These are phyloP conservation scores for Spodoptera litura DNA, from an alignment of 1,140 invertebrate species.

Conservation along the genomic window DNA sequence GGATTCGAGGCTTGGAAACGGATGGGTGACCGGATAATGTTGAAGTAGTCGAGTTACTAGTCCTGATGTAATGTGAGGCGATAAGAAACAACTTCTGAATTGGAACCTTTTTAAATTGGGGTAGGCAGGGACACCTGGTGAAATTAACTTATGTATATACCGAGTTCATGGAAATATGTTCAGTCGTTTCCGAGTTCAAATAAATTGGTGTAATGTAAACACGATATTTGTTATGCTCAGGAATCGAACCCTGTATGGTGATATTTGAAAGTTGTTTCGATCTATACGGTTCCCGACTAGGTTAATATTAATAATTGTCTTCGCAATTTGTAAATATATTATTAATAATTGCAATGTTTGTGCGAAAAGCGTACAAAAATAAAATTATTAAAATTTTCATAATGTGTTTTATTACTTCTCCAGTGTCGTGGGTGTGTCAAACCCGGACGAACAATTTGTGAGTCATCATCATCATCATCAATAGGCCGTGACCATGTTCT, in stretches of 20 bases:
- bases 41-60: not conserved
- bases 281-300: conserved; percentile 4
- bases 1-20: conserved; percentile 8
- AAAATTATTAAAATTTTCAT: conserved; percentile 32
- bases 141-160: no score
- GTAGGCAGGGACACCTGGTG: no score
- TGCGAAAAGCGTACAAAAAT: conserved; percentile 15
- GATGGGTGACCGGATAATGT: not conserved
- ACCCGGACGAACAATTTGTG: no score
- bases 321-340: conserved; percentile 28
- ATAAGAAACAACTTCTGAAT: not conserved
- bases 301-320: conserved; percentile 11
- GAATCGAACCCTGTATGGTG: not conserved
- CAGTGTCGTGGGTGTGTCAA: not conserved
- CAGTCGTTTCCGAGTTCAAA: no score
- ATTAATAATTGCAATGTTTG: conserved; percentile 9
- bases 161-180: no score
- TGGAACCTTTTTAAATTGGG: no score
- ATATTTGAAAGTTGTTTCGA: not conserved
- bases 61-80: conserved; percentile 16
- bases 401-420: not conserved
- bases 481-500: no score
- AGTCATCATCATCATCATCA: no score
- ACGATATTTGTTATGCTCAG: no score
- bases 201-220: no score